Conservation (phyloP, 2,797 vertebrate genomes). For the Meda fulgida region DNA sequence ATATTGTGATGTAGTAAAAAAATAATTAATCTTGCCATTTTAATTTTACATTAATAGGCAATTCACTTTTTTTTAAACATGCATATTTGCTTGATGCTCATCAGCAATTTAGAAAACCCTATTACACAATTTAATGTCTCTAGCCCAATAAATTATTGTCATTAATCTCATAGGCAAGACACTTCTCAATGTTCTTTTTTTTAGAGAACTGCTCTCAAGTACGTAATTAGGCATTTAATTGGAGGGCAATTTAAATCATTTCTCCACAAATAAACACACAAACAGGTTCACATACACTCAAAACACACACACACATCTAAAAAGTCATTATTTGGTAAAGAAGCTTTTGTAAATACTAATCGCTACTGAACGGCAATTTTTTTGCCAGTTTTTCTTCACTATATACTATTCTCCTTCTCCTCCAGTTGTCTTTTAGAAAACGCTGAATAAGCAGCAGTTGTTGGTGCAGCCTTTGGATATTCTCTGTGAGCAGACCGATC, state of each 20-base stretch:
- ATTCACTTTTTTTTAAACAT: not conserved
- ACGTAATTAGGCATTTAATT: constrained; percentile 65
- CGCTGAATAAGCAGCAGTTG: constrained; percentile 74
- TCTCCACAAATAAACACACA: constrained; percentile 40
- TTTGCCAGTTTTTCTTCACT: not conserved
- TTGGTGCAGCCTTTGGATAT: constrained; percentile 64
- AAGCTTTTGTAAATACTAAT: not conserved
- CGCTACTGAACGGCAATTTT: not conserved
- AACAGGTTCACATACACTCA: constrained; percentile 38
- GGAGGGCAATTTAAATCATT: constrained; percentile 62
- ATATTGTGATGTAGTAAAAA: not conserved
- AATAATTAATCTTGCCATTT: not conserved
- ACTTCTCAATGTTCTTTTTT: constrained; percentile 52
- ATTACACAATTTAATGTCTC: constrained; percentile 69
- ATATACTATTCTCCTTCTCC: constrained; percentile 4
- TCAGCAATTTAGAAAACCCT: constrained; percentile 67
- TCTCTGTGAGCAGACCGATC: constrained; percentile 66
- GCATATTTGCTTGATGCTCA: constrained; percentile 53
- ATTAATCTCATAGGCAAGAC: constrained; percentile 69
- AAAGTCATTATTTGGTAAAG: constrained; percentile 27
- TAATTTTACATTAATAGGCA: not conserved
- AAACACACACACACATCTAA: constrained; percentile 24
- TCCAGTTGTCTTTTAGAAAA: constrained; percentile 53
- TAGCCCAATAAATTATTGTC: constrained; percentile 73
- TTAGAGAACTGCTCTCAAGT: constrained; percentile 63